Evolutionary conservation across 2,113 vertebrate species (phyloP), one percentile per base, ranked within the genome.

Genomic region (Tenrec ecaudatus): DNA sequence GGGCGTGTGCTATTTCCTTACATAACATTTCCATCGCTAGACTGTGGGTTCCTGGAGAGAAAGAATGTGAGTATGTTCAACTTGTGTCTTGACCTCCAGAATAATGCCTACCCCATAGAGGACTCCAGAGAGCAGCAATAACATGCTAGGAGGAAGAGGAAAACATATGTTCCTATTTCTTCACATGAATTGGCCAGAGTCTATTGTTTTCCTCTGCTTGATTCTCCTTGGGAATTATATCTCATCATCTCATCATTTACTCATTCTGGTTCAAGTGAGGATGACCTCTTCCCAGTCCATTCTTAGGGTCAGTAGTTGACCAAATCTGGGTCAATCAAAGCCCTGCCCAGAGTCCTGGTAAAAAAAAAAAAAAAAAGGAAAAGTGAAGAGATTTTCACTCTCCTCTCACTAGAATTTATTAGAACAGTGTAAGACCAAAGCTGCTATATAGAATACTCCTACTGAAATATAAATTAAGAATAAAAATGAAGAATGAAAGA

Each of bases 401-500:
- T 88, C 10, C 1, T 81, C 5, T 58, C 29, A 53, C 58, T 10
- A 96, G 53, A 66, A 88, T 68, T 85, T 43, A 53, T 58, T 22
- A 43, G 47, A n/a, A 79, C 2, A 58, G 10, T n/a, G 1, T 79
- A 23, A 64, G 19, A 14, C 10, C 75, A 68, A 68, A 89, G 71
- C 40, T 85, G 31, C 40, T 25, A 60, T 14, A 27, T 19, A 16
- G 31, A 57, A 76, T 75, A 47, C 31, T 60, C 53, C 47, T 73
- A 53, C 69, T 53, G 90, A 36, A 89, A 38, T 62, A 57, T 40
- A 47, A 75, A 75, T 60, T 64, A 85, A 64, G 57, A 92, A 78
- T 60, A 25, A 91, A 88, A 62, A 66, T 25, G 36, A 68, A 66
- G 62, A 77, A 69, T 40, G 43, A 89, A 90, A 68, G 47, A 29